Evolutionary conservation across 2,113 vertebrate species (phyloP).

Genomic region (Guaruba guarouba): DNA sequence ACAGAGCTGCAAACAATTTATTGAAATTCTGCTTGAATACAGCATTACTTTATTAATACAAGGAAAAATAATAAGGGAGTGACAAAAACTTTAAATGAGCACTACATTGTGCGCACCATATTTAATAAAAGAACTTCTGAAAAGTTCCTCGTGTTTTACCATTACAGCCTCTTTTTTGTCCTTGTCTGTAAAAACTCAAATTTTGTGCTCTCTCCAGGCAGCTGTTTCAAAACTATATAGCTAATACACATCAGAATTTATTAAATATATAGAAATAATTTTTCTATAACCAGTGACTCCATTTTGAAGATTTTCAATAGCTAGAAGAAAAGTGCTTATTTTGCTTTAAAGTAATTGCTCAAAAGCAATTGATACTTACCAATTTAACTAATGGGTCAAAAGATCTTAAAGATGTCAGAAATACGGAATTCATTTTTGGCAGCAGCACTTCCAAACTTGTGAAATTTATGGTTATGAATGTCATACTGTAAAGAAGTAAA

Average conservation of each 20-base stretch:
- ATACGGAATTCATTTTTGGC: not conserved
- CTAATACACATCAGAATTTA: not conserved
- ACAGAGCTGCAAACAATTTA: not conserved
- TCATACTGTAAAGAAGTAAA: not conserved
- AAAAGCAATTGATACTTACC: not conserved
- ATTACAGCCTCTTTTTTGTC: not conserved
- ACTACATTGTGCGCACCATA: not conserved
- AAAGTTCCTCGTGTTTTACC: not conserved
- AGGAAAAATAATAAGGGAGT: not conserved
- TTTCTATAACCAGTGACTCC: not conserved
- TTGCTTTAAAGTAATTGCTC: not conserved
- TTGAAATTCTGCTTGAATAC: not conserved
- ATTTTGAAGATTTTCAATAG: not conserved
- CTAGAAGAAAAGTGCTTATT: not conserved
- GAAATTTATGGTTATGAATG: constrained; percentile 17
- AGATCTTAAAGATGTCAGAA: constrained; percentile 1
- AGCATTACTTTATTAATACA: not conserved
- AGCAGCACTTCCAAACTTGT: not conserved
- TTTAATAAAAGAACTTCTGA: constrained; percentile 1
- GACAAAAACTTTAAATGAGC: not conserved
- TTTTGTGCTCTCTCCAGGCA: not conserved
- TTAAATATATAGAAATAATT: not conserved
- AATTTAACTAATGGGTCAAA: constrained; percentile 31
- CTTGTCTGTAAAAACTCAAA: not conserved
- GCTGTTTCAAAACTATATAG: not conserved